These are phyloP conservation scores for Sphaeramia orbicularis DNA, from an alignment of 2,797 vertebrate genomes.

Conservation along the genomic window DNA sequence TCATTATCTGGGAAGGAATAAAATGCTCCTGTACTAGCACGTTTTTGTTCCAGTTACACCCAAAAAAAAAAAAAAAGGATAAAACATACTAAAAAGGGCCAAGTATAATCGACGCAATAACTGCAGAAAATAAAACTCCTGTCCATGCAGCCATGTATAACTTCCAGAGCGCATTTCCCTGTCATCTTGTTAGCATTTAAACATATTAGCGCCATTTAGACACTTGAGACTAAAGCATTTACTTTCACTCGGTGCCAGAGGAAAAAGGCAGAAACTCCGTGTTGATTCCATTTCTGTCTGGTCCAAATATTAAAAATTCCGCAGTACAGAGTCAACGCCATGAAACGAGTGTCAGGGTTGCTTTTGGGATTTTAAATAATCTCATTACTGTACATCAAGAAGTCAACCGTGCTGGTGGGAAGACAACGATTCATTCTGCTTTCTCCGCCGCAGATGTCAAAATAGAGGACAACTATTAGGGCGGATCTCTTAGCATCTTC, in stretches of 20 bases:
- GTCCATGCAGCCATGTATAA: constrained; percentile 29
- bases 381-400: constrained; percentile 78
- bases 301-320: constrained; percentile 34
- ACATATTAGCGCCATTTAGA: constrained; percentile 51
- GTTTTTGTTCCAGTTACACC: not conserved
- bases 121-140: constrained; percentile 28
- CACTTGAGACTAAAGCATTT: constrained; percentile 42
- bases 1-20: not conserved
- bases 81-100: constrained; percentile 1
- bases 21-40: not conserved
- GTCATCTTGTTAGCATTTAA: constrained; percentile 32
- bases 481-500: constrained; percentile 53
- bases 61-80: not conserved
- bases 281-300: constrained; percentile 48
- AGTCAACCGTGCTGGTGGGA: constrained; percentile 52
- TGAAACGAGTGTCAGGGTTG: constrained; percentile 61
- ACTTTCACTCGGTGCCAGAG: constrained; percentile 16
- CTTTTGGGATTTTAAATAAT: constrained; percentile 73
- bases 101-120: constrained; percentile 4
- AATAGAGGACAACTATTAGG: constrained; percentile 74
- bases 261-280: constrained; percentile 19
- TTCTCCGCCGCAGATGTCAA: constrained; percentile 62
- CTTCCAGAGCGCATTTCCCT: constrained; percentile 49
- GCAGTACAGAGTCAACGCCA: constrained; percentile 39
- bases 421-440: constrained; percentile 55